A percentile compares a stretch with the other conserved stretches of the same genome.
Evolutionary conservation across 2,797 vertebrate species (phyloP).

Genomic region (Cetoscarus ocellatus): DNA sequence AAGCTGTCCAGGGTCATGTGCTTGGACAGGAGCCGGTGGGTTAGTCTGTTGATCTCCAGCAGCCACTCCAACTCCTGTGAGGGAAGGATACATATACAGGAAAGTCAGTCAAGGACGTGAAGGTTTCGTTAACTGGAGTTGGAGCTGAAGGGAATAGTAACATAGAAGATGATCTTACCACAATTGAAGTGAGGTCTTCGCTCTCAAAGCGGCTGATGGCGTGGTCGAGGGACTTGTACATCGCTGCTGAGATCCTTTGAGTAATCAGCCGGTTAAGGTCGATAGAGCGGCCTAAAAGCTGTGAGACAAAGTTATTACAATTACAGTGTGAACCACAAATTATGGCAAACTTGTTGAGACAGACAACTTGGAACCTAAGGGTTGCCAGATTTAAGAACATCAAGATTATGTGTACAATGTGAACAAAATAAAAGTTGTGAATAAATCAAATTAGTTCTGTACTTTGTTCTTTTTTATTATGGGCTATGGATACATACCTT

Average conservation of each 20-base stretch:
- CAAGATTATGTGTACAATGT: too few relatives aligned
- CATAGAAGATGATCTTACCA: constrained; percentile 79
- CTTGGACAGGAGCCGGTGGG: constrained; percentile 94
- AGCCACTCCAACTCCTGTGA: constrained; percentile 95
- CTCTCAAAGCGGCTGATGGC: constrained; percentile 98
- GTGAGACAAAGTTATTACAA: background rate
- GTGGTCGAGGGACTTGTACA: constrained; percentile 95
- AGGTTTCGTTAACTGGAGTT: too few relatives aligned
- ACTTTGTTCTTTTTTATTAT: too few relatives aligned
- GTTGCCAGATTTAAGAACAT: too few relatives aligned
- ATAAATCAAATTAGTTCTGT: too few relatives aligned
- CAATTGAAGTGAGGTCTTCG: constrained; percentile 97
- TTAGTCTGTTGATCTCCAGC: constrained; percentile 96
- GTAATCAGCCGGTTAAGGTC: constrained; percentile 98
- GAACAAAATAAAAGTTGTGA: too few relatives aligned
- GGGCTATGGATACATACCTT: too few relatives aligned
- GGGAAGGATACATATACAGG: background rate
- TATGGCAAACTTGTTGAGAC: background rate
- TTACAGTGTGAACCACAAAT: too few relatives aligned
- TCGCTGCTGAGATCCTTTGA: constrained; percentile 95
- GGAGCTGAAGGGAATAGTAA: background rate
- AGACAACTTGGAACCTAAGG: too few relatives aligned
- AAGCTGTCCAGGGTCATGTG: constrained; percentile 97
- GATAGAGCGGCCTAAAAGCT: constrained; percentile 97
- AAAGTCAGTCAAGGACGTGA: background rate